Evolutionary conservation across 2,113 vertebrate species (phyloP), one percentile per base, ranked within the genome.

Genomic region (Syngnathus typhle): DNA sequence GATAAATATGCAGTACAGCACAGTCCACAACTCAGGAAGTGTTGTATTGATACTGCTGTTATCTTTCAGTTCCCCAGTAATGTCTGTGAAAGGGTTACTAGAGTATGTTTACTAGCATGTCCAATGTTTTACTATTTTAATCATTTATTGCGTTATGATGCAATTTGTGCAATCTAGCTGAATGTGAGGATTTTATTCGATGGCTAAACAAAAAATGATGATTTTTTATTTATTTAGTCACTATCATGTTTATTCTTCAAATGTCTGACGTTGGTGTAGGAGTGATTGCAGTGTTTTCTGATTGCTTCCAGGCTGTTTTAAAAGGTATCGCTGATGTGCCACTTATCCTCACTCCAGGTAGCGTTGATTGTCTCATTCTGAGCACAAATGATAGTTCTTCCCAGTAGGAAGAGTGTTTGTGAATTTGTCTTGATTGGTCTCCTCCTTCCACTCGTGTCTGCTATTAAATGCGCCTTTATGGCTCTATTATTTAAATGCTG

Each of bases 1-100:
- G 73, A 85, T 82, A 77, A 79, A 82, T 76, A 80, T 76, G 60
- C 64, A 64, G 56, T 64, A 62, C 46, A 60, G 67, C 62, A 43
- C 44, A 63, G 71, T 36, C 64, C 51, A 55, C 65, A 63, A 37
- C 67, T 64, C 58, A 67, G 60, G 69, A 69, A 73, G 61, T n/a
- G 49, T 64, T 69, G 44, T 41, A 36, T 67, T 52, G 47, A 63
- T 52, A 58, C 37, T 58, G 44, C 27, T 67, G 37, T 60, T 68
- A 64, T 70, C 69, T 71, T 56, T 76, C 51, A 64, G 52, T 8
- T 21, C 21, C 32, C 11, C 3, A 39, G 19, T 16, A 15, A 21
- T 10, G 59, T 41, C 38, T 21, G 37, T 11, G 19, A 39, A 39
- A 1, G 10, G 59, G 21, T 43, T 10, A 8, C 43, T 6, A 23